Conservation (phyloP, 2,113 vertebrate species). For the Anguilla japonica region DNA sequence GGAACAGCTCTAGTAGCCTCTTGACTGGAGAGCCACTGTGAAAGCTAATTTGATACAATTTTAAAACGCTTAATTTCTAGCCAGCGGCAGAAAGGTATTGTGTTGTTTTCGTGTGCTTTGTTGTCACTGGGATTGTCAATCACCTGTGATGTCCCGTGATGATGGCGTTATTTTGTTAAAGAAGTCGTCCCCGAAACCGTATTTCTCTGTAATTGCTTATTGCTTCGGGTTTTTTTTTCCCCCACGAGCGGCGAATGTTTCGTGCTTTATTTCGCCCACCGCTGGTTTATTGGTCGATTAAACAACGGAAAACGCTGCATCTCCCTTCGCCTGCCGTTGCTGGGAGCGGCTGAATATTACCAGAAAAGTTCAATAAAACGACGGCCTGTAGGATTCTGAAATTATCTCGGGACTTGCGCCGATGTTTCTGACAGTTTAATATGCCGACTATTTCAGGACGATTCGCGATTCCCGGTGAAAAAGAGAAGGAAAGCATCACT, state of each 20-base stretch:
- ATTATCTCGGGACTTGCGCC: constrained; percentile 25
- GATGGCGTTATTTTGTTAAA: neutral
- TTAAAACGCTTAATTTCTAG: neutral
- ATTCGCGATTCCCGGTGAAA: constrained; percentile 6
- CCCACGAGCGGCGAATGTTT: neutral
- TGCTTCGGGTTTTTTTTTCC: constrained; percentile 6
- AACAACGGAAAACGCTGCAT: neutral
- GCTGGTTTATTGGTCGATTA: constrained; percentile 24
- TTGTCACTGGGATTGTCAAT: neutral
- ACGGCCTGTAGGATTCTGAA: constrained; percentile 19
- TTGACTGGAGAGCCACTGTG: neutral
- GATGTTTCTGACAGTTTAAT: constrained; percentile 19
- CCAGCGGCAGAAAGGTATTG: neutral
- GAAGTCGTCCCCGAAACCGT: neutral
- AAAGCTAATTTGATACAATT: neutral
- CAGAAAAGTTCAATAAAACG: constrained; percentile 18
- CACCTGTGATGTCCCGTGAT: constrained; percentile 9
- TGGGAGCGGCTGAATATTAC: neutral
- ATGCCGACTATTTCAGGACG: constrained; percentile 17
- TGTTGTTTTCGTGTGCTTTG: constrained; percentile 6
- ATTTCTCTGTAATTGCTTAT: constrained; percentile 29
- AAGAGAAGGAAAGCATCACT: neutral
- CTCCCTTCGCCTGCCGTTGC: neutral
- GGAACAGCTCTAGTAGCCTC: neutral
- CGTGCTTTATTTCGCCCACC: constrained; percentile 16